Evolutionary conservation across 2,888 invertebrate genomes (phyloP).

Genomic region (Glyphotaelius pellucidus): DNA sequence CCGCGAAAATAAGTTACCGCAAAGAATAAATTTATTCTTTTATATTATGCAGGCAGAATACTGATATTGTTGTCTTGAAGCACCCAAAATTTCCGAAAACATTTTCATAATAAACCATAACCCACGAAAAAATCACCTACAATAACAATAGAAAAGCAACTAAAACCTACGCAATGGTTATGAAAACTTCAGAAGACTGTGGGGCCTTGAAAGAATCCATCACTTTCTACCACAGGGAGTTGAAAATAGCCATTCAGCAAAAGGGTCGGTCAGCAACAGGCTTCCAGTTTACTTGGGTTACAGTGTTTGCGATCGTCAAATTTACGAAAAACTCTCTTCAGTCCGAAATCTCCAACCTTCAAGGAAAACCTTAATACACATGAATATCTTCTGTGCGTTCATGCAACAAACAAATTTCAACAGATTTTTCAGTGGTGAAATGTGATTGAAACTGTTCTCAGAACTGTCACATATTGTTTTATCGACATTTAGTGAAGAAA

Average conservation of each 20-base stretch:
- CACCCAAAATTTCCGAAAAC: not conserved
- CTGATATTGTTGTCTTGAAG: not conserved
- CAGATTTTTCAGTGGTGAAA: not conserved
- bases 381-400: not conserved
- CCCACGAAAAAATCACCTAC: not conserved
- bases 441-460: not conserved
- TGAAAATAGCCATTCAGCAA: not conserved
- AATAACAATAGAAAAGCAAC: not conserved
- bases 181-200: not conserved
- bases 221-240: not conserved
- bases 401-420: not conserved
- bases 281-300: not conserved
- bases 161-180: not conserved
- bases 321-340: not conserved
- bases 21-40: not conserved
- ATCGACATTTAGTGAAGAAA: not conserved
- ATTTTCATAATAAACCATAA: not conserved
- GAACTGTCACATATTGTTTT: not conserved
- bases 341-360: not conserved
- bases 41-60: not conserved
- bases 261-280: not conserved
- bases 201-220: not conserved
- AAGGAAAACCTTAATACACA: not conserved
- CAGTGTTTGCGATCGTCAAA: not conserved
- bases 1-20: too few species aligned